These are phyloP conservation scores for Chymomyza costata DNA, from an alignment of 1,140 invertebrate species.

Conservation along the genomic window DNA sequence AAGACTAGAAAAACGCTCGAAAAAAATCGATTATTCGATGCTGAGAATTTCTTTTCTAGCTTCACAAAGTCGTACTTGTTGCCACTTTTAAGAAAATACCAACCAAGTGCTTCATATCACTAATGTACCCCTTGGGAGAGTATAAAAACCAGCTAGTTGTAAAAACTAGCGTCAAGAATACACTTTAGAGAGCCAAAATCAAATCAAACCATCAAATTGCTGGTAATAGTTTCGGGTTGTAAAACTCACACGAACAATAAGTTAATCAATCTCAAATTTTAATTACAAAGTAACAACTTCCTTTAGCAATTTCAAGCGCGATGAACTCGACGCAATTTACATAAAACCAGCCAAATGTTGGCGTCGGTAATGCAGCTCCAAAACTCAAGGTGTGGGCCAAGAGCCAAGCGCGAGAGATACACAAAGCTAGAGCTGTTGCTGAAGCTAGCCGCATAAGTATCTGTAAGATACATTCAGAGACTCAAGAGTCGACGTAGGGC, in stretches of 20 bases:
- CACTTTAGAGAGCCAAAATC: constrained; percentile 22
- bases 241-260: constrained; percentile 72
- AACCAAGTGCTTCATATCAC: too few species aligned
- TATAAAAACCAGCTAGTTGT: too few species aligned
- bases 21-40: too few species aligned
- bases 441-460: constrained; percentile 4
- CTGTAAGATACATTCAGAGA: background rate
- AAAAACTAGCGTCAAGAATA: too few species aligned
- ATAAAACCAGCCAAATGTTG: constrained; percentile 58
- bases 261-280: constrained; percentile 73
- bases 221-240: constrained; percentile 64
- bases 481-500: too few species aligned
- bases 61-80: too few species aligned
- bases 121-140: too few species aligned
- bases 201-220: constrained; percentile 66
- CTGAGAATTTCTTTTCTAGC: too few species aligned
- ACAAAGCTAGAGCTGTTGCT: constrained; percentile 7
- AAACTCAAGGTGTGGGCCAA: constrained; percentile 62
- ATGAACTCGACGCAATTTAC: constrained; percentile 63
- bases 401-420: constrained; percentile 20
- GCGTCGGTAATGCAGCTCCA: constrained; percentile 12
- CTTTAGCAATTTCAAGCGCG: constrained; percentile 70
- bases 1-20: too few species aligned
- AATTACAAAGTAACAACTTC: constrained; percentile 73
- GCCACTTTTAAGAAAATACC: too few species aligned